These are phyloP conservation scores for Monochamus alternatus DNA, from an alignment of 2,888 invertebrate genomes.

Conservation along the genomic window DNA sequence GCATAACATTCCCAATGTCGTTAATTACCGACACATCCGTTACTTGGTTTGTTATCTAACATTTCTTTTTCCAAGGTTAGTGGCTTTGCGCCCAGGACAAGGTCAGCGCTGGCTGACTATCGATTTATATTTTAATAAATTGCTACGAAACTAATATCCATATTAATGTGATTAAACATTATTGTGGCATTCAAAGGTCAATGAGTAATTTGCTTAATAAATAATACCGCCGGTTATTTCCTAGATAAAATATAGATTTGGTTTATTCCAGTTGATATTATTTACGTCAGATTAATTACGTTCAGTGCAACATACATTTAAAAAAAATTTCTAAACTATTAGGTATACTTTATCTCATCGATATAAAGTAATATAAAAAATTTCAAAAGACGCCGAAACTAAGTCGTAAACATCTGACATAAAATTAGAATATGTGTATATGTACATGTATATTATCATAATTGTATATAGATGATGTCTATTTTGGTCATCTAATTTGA, in stretches of 20 bases:
- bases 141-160: constrained; percentile 21
- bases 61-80: constrained; percentile 32
- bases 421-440: too few relatives aligned
- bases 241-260: neutral
- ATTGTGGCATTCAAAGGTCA: constrained; percentile 32
- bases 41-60: constrained; percentile 29
- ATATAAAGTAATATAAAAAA: too few relatives aligned
- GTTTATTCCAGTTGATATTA: neutral
- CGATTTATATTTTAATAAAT: constrained; percentile 30
- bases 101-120: constrained; percentile 25
- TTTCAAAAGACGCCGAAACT: too few relatives aligned
- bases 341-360: too few relatives aligned
- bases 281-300: too few relatives aligned
- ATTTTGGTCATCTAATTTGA: too few relatives aligned
- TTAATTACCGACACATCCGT: constrained; percentile 29
- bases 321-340: too few relatives aligned
- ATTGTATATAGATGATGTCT: too few relatives aligned
- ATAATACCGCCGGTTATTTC: constrained; percentile 1
- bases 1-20: constrained; percentile 8
- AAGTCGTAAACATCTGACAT: too few relatives aligned
- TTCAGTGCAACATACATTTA: too few relatives aligned
- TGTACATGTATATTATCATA: too few relatives aligned
- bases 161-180: constrained; percentile 26
- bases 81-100: constrained; percentile 30
- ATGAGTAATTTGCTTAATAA: constrained; percentile 21